Percentiles rank a stretch among this genome's conserved stretches.
Conservation (phyloP, 2,888 invertebrate genomes). For the Chorisops tibialis region DNA sequence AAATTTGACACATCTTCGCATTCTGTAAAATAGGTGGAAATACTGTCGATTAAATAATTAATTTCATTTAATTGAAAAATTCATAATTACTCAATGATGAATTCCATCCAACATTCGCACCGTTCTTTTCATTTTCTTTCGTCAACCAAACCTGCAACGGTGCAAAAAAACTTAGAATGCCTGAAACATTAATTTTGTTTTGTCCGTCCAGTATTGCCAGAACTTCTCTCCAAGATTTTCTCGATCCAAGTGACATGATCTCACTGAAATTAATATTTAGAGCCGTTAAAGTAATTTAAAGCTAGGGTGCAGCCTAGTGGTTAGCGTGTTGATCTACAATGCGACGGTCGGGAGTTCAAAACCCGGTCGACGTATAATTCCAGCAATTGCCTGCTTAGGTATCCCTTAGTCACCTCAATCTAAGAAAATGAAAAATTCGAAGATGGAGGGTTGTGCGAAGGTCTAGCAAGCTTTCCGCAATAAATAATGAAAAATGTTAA, state of each 20-base stretch:
- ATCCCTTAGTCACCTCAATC: too few relatives aligned
- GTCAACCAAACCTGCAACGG: conserved; percentile 69
- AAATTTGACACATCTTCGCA: background rate
- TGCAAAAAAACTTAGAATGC: conserved; percentile 74
- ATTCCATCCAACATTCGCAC: conserved; percentile 60
- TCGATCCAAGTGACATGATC: conserved; percentile 66
- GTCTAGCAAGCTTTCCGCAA: too few relatives aligned
- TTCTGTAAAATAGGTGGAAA: background rate
- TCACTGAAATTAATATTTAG: conserved; percentile 48
- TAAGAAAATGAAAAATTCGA: too few relatives aligned
- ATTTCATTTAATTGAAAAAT: background rate
- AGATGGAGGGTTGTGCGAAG: too few relatives aligned
- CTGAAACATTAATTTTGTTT: conserved; percentile 67
- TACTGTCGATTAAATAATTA: background rate
- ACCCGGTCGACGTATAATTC: background rate
- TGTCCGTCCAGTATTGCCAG: conserved; percentile 74
- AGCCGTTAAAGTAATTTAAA: too few relatives aligned
- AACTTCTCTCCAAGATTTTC: conserved; percentile 76
- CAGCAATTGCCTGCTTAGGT: too few relatives aligned
- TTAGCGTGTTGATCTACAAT: too few relatives aligned
- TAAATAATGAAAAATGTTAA: too few relatives aligned
- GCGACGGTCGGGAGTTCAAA: too few relatives aligned
- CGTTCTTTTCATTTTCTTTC: conserved; percentile 63
- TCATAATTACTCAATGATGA: conserved; percentile 30
- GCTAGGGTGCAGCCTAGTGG: too few relatives aligned